Conservation (phyloP, 2,113 vertebrate genomes). For the Uria lomvia region DNA sequence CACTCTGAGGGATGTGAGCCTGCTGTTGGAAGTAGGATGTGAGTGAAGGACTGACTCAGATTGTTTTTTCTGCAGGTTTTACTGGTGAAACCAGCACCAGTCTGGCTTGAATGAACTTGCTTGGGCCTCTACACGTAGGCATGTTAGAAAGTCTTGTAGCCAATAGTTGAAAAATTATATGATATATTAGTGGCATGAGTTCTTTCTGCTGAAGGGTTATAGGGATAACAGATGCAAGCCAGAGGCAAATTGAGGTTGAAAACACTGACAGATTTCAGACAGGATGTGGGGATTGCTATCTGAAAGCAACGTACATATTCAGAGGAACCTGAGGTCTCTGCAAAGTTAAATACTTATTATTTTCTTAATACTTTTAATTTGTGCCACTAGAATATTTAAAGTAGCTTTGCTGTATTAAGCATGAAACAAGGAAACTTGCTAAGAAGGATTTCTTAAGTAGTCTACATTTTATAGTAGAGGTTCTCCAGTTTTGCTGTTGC, state of each 20-base stretch:
- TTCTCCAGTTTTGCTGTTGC: not conserved
- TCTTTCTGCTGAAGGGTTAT: not conserved
- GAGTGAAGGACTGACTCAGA: not conserved
- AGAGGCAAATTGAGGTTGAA: not conserved
- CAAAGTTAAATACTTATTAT: not conserved
- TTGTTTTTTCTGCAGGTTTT: not conserved
- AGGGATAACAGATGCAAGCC: not conserved
- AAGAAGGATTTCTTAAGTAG: not conserved
- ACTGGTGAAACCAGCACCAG: not conserved
- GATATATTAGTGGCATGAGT: not conserved
- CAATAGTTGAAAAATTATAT: not conserved
- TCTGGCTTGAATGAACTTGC: not conserved
- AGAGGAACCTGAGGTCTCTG: not conserved
- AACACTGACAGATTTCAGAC: not conserved
- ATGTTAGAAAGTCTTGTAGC: not conserved
- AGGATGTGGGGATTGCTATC: not conserved
- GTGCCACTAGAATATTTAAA: not conserved
- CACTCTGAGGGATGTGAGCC: accelerated
- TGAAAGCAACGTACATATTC: not conserved
- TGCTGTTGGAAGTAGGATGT: not conserved
- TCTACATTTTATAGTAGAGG: not conserved
- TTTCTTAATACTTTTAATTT: not conserved
- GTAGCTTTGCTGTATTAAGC: not conserved
- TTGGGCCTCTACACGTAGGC: not conserved
- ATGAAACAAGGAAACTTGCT: not conserved